These are phyloP conservation scores for Campoletis sonorensis DNA, from an alignment of 1,140 invertebrate species.

Conservation along the genomic window DNA sequence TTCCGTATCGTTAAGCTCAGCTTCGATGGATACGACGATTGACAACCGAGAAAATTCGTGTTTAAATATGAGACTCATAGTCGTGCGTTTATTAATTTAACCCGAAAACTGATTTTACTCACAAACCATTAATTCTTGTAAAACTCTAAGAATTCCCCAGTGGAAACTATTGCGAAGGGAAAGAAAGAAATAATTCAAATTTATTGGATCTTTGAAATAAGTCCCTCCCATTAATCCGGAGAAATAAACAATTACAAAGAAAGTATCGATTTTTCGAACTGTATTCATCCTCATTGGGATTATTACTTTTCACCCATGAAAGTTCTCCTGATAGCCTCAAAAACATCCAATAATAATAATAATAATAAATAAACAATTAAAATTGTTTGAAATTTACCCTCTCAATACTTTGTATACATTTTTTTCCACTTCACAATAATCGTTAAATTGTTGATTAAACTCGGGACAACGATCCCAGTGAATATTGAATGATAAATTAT, in stretches of 20 bases:
- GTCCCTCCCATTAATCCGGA: too few relatives aligned
- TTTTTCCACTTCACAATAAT: background rate
- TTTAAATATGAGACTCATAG: background rate
- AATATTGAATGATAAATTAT: background rate
- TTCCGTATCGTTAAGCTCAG: constrained; percentile 8
- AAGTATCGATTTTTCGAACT: too few relatives aligned
- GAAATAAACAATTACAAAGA: too few relatives aligned
- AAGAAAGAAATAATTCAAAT: too few relatives aligned
- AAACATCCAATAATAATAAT: too few relatives aligned
- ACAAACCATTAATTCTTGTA: too few relatives aligned
- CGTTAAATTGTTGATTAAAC: background rate
- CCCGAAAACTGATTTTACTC: too few relatives aligned
- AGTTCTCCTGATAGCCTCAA: too few relatives aligned
- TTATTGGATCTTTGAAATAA: too few relatives aligned
- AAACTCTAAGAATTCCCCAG: background rate
- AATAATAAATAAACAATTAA: background rate
- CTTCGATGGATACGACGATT: background rate
- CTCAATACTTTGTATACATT: background rate
- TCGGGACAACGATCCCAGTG: background rate
- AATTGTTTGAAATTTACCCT: background rate
- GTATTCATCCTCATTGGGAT: too few relatives aligned
- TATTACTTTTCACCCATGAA: too few relatives aligned
- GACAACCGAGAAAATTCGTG: background rate
- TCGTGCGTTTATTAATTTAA: background rate
- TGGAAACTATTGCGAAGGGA: background rate